A percentile compares a stretch with the other conserved stretches of the same genome.
Evolutionary conservation across 1,140 invertebrate genomes (phyloP).

Genomic region (Geopemphigus sp.): DNA sequence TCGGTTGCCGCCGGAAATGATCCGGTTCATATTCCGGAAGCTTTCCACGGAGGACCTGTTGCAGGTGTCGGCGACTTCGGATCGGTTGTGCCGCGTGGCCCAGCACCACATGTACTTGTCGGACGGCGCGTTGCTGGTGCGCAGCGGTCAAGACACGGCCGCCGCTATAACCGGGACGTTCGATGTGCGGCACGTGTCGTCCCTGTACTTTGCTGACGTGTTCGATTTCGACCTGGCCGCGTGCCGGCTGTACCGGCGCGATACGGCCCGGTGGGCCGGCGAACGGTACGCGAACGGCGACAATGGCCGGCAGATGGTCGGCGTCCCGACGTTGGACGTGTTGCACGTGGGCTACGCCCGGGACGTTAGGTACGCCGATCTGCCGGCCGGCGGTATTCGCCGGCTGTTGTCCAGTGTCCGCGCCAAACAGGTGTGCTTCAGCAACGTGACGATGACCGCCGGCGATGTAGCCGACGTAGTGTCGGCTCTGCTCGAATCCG

Average conservation of each 20-base stretch:
- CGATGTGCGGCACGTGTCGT: not conserved
- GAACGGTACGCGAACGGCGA: too few species aligned
- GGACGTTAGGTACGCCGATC: not conserved
- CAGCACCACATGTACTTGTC: conserved; percentile 48
- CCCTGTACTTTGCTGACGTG: conserved; percentile 39
- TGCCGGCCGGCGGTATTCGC: not conserved
- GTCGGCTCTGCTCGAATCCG: not conserved
- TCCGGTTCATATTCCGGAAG: conserved; percentile 24
- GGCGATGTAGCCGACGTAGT: conserved; percentile 11
- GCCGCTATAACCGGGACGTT: not conserved
- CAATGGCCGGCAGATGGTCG: too few species aligned
- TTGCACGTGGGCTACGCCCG: conserved; percentile 28
- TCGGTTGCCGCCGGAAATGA: conserved; percentile 34
- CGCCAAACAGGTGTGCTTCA: conserved; percentile 11
- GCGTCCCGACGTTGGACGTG: conserved; percentile 46
- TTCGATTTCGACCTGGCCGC: conserved; percentile 45
- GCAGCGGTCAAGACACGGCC: conserved; percentile 24
- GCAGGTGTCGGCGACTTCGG: conserved; percentile 38
- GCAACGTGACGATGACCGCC: conserved; percentile 21
- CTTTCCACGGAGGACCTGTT: conserved; percentile 40
- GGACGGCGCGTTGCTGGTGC: conserved; percentile 13
- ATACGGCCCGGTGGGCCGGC: too few species aligned
- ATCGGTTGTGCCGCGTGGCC: conserved; percentile 44
- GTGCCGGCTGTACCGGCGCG: not conserved
- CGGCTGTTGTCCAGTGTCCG: not conserved